A percentile compares a stretch with the other conserved stretches of the same genome.
These are phyloP conservation scores for Chlorodrepanis virens DNA, from an alignment of 2,113 vertebrate species.

Conservation along the genomic window DNA sequence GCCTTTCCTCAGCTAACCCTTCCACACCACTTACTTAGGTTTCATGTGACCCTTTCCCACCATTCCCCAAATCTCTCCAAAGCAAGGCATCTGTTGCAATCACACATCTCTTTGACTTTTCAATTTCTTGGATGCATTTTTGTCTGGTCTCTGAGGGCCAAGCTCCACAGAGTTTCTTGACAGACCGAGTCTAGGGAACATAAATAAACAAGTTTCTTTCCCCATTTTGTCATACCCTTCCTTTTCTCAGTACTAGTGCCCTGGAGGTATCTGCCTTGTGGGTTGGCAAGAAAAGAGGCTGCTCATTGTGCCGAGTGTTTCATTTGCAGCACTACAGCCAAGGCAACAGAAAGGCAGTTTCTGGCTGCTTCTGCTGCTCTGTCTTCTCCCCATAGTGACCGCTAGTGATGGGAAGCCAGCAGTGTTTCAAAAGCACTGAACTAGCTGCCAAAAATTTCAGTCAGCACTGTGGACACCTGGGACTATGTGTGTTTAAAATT, in stretches of 20 bases:
- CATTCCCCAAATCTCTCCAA: not conserved
- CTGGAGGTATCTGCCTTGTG: conserved; percentile 2
- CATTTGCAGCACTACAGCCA: not conserved
- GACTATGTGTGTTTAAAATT: conserved; percentile 44
- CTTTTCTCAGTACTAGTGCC: not conserved
- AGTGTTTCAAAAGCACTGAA: conserved; percentile 7
- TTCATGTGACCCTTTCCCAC: not conserved
- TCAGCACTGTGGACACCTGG: conserved; percentile 48
- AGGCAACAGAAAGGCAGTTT: not conserved
- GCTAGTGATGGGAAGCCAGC: conserved; percentile 41
- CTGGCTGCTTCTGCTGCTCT: too few relatives aligned
- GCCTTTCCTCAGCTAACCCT: conserved; percentile 23
- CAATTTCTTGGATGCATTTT: conserved; percentile 21
- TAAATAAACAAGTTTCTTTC: conserved; percentile 26
- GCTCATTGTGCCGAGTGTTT: not conserved
- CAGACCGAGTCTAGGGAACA: not conserved
- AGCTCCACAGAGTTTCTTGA: not conserved
- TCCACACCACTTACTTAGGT: not conserved
- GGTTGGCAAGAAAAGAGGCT: conserved; percentile 34
- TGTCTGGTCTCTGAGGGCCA: not conserved
- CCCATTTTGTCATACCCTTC: conserved; percentile 14
- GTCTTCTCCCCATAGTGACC: conserved; percentile 30
- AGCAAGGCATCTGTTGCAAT: not conserved
- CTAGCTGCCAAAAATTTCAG: conserved; percentile 27
- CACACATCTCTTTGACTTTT: conserved; percentile 19